Percentiles rank a stretch among this genome's conserved stretches.
phyloP scores from a whole-genome alignment of 1,140 invertebrate genomes.

The Pogonomyrmex californicus region DNA sequence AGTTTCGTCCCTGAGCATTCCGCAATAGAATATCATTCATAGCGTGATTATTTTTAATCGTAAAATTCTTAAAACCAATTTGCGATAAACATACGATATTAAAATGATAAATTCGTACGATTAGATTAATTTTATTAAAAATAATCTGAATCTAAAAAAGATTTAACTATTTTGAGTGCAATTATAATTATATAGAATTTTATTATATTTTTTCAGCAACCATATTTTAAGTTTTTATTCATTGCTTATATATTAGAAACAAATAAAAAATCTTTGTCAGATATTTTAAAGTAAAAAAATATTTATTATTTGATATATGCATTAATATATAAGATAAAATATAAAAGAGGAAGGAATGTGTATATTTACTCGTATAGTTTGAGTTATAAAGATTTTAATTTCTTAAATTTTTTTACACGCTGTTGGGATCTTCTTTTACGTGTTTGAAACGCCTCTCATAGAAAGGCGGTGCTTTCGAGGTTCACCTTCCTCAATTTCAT shows the following conservation, averaged over 20 bases:
- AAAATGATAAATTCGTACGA: neutral
- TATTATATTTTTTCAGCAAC: neutral
- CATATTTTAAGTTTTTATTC: neutral
- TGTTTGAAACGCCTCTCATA: neutral
- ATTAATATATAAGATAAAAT: neutral
- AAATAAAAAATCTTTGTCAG: neutral
- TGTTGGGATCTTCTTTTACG: neutral
- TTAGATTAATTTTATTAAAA: neutral
- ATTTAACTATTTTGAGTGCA: neutral
- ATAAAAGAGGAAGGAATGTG: neutral
- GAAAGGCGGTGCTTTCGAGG: neutral
- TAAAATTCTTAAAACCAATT: neutral
- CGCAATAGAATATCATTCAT: slow-evolving; percentile 2
- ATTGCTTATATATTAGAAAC: neutral
- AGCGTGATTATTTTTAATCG: neutral
- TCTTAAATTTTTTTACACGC: neutral
- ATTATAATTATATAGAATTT: neutral
- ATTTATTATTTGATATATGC: no score
- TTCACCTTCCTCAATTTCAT: slow-evolving; percentile 70
- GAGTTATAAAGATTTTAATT: neutral
- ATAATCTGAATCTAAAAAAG: neutral
- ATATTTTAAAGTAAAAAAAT: neutral
- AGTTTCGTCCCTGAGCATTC: neutral
- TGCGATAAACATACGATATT: neutral
- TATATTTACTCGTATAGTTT: neutral